Conservation (phyloP, 2,797 vertebrate species). For the Enteromius anoplus region DNA sequence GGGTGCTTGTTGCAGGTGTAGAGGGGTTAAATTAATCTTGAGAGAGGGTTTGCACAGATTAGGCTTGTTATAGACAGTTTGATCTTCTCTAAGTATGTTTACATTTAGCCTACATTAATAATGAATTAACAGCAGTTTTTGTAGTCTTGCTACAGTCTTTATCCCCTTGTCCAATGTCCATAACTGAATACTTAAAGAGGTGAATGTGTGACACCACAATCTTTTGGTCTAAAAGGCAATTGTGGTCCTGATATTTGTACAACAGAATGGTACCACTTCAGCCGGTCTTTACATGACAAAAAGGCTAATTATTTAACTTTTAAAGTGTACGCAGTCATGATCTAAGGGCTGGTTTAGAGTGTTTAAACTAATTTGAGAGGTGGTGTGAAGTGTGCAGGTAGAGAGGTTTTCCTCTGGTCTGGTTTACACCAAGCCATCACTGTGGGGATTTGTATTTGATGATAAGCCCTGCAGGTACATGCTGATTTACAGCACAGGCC, state of each 20-base stretch:
- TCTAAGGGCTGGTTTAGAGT: background rate
- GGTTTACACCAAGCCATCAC: constrained; percentile 21
- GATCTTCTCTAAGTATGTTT: background rate
- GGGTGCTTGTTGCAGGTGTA: background rate
- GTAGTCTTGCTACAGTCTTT: background rate
- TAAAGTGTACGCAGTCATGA: background rate
- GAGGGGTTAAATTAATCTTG: background rate
- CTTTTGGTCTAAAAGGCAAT: background rate
- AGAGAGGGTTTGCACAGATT: background rate
- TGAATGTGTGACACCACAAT: background rate
- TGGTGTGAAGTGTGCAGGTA: background rate
- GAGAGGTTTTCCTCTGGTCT: constrained; percentile 12
- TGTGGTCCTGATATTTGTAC: background rate
- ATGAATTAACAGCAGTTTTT: background rate
- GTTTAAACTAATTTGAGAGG: background rate
- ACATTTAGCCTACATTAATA: background rate
- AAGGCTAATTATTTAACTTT: background rate
- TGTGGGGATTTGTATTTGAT: constrained; percentile 46
- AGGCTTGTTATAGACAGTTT: background rate
- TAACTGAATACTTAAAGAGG: background rate
- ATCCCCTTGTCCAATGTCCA: background rate
- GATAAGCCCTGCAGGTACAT: constrained; percentile 47
- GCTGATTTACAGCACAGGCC: constrained; percentile 40
- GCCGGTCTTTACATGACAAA: background rate
- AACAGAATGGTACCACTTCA: too few species aligned